Conservation (phyloP, 2,888 invertebrate genomes). For the Drosophila flavopinicola region DNA sequence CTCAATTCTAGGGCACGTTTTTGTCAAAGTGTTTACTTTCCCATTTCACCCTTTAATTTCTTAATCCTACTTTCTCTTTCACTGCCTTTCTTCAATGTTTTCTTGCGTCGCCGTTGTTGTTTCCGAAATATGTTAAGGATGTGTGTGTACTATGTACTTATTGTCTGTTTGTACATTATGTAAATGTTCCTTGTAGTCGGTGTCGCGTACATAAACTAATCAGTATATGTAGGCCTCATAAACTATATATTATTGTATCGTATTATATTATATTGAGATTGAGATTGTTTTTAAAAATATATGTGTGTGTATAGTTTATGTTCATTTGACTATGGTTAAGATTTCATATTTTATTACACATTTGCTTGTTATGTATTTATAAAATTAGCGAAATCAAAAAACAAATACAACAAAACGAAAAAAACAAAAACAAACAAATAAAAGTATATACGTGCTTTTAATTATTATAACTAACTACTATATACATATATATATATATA, state of each 20-base stretch:
- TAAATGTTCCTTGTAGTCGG: constrained; percentile 76
- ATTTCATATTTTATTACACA: constrained; percentile 57
- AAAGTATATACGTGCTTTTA: constrained; percentile 64
- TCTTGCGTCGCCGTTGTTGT: constrained; percentile 26
- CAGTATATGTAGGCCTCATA: constrained; percentile 57
- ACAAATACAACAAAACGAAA: constrained; percentile 45
- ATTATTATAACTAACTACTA: constrained; percentile 48
- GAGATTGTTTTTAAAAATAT: constrained; percentile 49
- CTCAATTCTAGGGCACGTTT: too few relatives aligned
- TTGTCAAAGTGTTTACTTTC: constrained; percentile 5
- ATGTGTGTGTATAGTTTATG: constrained; percentile 75
- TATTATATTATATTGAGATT: constrained; percentile 22
- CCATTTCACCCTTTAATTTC: constrained; percentile 12
- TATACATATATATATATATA: constrained; percentile 18
- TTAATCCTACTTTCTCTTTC: not conserved
- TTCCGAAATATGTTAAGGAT: constrained; percentile 35
- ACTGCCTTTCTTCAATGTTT: constrained; percentile 5
- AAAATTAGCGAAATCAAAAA: constrained; percentile 61
- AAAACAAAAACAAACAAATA: not conserved
- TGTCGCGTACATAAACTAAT: constrained; percentile 48
- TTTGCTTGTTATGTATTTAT: constrained; percentile 72
- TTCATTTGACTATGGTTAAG: constrained; percentile 54
- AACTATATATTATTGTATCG: constrained; percentile 26
- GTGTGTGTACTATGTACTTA: constrained; percentile 46
- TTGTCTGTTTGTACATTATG: constrained; percentile 78